Percentiles rank a stretch among this genome's conserved stretches.
These are phyloP conservation scores for Oscheius myriophilus DNA, from an alignment of 2,888 invertebrate genomes.

Conservation along the genomic window DNA sequence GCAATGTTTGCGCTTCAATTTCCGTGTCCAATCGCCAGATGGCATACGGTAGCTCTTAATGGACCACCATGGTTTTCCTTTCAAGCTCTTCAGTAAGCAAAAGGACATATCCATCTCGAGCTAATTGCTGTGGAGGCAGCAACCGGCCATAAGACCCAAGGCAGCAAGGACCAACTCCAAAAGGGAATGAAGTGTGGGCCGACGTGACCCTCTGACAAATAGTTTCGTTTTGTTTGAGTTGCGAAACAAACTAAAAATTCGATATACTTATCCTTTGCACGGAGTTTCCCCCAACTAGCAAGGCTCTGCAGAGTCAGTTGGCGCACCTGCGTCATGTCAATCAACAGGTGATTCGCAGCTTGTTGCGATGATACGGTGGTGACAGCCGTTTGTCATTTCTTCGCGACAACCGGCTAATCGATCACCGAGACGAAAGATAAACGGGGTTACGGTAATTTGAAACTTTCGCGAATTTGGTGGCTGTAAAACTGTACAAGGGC, in stretches of 20 bases:
- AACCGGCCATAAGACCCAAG: neutral
- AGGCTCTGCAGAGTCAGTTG: conserved; percentile 11
- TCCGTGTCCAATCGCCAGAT: conserved; percentile 29
- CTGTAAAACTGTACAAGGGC: no score
- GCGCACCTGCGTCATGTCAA: conserved; percentile 22
- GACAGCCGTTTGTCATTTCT: conserved; percentile 23
- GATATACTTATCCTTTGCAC: no score
- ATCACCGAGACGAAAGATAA: no score
- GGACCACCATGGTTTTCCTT: neutral
- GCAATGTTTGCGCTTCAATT: conserved; percentile 31
- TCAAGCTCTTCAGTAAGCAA: no score
- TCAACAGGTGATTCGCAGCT: conserved; percentile 32
- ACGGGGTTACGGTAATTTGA: no score
- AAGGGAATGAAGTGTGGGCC: no score
- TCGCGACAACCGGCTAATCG: no score
- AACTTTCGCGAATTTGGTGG: no score
- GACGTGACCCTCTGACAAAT: no score
- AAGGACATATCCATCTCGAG: no score
- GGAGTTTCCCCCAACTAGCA: neutral
- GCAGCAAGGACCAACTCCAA: neutral
- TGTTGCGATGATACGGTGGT: conserved; percentile 25
- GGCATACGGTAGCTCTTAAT: conserved; percentile 27
- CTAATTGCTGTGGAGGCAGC: neutral
- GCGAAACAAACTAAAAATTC: no score
- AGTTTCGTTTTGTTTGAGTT: no score